phyloP scores from a whole-genome alignment of 2,888 invertebrate species.

The Drosophila prostipennis region DNA sequence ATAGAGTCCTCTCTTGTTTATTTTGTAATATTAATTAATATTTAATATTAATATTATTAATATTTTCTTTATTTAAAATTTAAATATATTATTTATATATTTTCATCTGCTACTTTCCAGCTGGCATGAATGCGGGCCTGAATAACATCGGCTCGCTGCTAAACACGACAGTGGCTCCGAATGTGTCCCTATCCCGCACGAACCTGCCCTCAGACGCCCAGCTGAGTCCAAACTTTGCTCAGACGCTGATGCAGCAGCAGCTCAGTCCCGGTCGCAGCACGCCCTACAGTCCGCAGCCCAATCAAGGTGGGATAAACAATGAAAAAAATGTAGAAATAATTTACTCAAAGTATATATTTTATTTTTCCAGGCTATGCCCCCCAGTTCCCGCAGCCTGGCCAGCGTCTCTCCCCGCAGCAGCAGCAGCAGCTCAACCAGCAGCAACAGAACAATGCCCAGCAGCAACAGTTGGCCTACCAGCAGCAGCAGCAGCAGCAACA shows the following conservation, averaged over 20 bases:
- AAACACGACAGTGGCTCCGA: slow-evolving; percentile 92
- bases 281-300: slow-evolving; percentile 84
- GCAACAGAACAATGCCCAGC: slow-evolving; percentile 58
- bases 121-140: slow-evolving; percentile 83
- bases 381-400: slow-evolving; percentile 82
- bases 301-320: slow-evolving; percentile 70
- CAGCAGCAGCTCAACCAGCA: slow-evolving; percentile 78
- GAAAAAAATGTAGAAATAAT: too few species aligned
- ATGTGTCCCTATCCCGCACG: slow-evolving; percentile 92
- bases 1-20: too few species aligned
- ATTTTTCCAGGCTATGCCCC: slow-evolving; percentile 75
- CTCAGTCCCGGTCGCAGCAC: slow-evolving; percentile 84
- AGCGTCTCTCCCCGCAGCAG: slow-evolving; percentile 83
- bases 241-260: slow-evolving; percentile 84
- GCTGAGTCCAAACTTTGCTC: slow-evolving; percentile 87
- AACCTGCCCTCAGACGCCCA: slow-evolving; percentile 86
- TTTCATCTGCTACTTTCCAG: neutral
- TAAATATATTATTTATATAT: too few species aligned
- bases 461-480: slow-evolving; percentile 58
- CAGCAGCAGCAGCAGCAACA: slow-evolving; percentile 73
- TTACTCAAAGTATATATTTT: neutral
- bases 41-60: too few species aligned
- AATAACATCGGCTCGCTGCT: slow-evolving; percentile 92
- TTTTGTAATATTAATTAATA: too few species aligned
- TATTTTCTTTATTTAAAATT: too few species aligned